phyloP scores from a whole-genome alignment of 2,888 invertebrate species.

The Callinectes sapidus region DNA sequence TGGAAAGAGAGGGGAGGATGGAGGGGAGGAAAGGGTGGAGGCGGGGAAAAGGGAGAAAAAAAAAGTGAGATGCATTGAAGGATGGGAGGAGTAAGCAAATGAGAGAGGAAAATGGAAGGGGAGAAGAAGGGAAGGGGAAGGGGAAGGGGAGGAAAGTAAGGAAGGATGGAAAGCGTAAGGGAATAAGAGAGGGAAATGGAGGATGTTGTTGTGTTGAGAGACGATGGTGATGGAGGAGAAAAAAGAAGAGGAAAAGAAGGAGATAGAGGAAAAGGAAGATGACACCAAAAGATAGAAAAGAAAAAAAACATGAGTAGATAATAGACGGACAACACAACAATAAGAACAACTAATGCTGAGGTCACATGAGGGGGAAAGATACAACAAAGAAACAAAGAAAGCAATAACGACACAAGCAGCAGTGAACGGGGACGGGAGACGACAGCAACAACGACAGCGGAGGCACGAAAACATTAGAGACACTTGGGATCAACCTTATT shows the following conservation, averaged over 20 bases:
- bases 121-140: too few relatives aligned
- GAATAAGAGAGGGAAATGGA: not conserved
- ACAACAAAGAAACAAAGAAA: not conserved
- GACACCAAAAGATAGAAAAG: too few relatives aligned
- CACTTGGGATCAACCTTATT: conserved; percentile 53
- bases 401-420: not conserved
- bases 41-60: not conserved
- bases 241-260: too few relatives aligned
- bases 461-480: conserved; percentile 34
- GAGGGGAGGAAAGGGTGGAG: not conserved
- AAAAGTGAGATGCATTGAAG: not conserved
- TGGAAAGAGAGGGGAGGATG: not conserved
- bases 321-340: too few relatives aligned
- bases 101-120: not conserved
- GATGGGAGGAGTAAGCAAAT: not conserved
- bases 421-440: too few relatives aligned
- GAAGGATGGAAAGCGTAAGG: not conserved
- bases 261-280: too few relatives aligned
- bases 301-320: too few relatives aligned
- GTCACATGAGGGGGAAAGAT: not conserved
- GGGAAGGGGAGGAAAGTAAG: too few relatives aligned
- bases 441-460: not conserved
- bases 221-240: too few relatives aligned
- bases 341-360: not conserved
- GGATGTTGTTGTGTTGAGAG: too few relatives aligned